Base-by-base conservation (phyloP, 1,140 invertebrate genomes). In the Nephila pilipes region DNA sequence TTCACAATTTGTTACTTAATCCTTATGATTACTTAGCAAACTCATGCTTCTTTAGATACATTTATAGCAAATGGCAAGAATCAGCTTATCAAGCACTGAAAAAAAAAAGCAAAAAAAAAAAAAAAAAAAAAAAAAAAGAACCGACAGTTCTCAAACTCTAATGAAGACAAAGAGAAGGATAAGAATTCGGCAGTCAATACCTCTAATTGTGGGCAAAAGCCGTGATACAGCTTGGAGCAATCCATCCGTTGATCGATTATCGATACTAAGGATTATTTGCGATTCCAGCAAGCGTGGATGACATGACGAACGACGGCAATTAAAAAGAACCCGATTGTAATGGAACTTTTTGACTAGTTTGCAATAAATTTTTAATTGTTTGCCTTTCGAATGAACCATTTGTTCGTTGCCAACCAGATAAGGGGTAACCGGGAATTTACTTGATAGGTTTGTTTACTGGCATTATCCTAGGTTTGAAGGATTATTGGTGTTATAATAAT, bases 201-300 rank as follows among this genome's bases (percentile, higher is more conserved):
- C 54, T 57, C n/a, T 83, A 83, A 83, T 83, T 83, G 81, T 16
- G 69, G 69, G 29, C 81, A 57, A 83, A 83, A 83, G 81, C 38
- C 38, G 54, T 83, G 81, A 25, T 55, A 16, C 46, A n/a, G 81
- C 81, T 55, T 3, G 46, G 14, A 83, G 81, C 81, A 46, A 65
- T 83, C 55, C 81, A 83, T 57, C 46, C 81, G 22, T 16, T 55
- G 55, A 83, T 83, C 81, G 81, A 83, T 83, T 83, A 83, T 55
- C 81, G 81, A 83, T 83, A 83, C 22, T 2, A 29, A 46, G n/a
- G 38, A 83, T 54, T 83, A 83, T 83, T 83, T 57, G 81, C 54
- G n/a, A 83, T 83, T 57, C 54, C n/a, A 32, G 54, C 81, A 83
- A 83, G 36, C n/a, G 32, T 20, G 69, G 69, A 18, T 75, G 81